Conservation (phyloP, 2,888 invertebrate species). For the Polyploca ridens region DNA sequence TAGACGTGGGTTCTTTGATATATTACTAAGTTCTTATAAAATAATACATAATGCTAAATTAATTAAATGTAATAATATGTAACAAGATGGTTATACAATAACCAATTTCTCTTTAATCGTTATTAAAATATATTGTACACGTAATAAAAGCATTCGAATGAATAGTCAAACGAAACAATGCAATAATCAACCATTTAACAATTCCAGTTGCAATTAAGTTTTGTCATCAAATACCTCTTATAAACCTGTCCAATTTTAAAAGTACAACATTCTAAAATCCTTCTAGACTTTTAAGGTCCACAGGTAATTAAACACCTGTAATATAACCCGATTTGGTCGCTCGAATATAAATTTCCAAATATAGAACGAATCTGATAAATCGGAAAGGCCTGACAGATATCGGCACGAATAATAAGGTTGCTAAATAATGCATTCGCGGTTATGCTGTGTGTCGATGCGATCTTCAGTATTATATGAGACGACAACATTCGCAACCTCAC, state of each 20-base stretch:
- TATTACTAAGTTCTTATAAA: background rate
- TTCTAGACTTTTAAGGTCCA: conserved; percentile 20
- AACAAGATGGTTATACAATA: no score
- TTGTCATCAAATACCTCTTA: background rate
- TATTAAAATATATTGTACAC: no score
- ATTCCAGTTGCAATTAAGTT: background rate
- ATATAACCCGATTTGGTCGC: conserved; percentile 29
- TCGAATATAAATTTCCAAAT: conserved; percentile 35
- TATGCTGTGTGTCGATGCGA: no score
- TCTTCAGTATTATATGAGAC: no score
- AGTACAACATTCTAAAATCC: conserved; percentile 6
- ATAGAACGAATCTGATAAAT: conserved; percentile 22
- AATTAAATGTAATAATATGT: background rate
- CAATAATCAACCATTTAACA: background rate
- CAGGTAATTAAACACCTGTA: conserved; percentile 28
- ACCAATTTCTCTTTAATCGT: no score
- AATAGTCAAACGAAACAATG: no score
- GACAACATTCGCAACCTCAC: no score
- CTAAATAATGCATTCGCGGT: conserved; percentile 7
- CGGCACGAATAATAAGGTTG: conserved; percentile 6
- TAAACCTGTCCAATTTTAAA: conserved; percentile 1
- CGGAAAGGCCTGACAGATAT: conserved; percentile 25
- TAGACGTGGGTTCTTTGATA: background rate
- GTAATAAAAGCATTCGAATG: background rate
- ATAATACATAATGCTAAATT: background rate